Evolutionary conservation across 1,140 invertebrate genomes (phyloP), one percentile per base, ranked within the genome.

Genomic region (Ladona fulva): DNA sequence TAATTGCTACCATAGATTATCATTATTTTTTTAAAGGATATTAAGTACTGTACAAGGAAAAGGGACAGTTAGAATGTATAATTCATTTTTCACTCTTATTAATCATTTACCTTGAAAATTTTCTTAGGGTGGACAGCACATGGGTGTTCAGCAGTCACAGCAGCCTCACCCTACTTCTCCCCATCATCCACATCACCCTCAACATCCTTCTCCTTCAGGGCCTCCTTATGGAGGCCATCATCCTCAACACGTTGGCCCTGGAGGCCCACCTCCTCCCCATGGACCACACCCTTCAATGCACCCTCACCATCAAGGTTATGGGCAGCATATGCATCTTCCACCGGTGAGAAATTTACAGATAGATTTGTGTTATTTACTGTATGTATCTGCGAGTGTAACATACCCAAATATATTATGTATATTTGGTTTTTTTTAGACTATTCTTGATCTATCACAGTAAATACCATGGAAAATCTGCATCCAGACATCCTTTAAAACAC

Each of bases 251-350:
- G 52, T 66, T 6, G 52, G 52, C n/a, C 3, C 52, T 66, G 52
- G 52, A 66, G 52, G 52, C n/a, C 52, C 52, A 66, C 52, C 52
- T 66, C 52, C 52, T 6, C 52, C 52, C 5, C 52, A 66, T 66
- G 52, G 52, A 19, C 52, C 52, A 16, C 74, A 25, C 74, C 74
- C 74, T 42, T 42, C 24, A 16, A 75, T 75, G 74, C 74, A 75
- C n/a, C 52, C 52, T 12, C 76, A 77, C 7, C 24, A 25, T 24
- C 25, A 37, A 59, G 25, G 22, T n/a, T 42, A 77, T 77, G 44
- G 25, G 12, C 42, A 42, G 12, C 76, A 77, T 16, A 44, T 77
- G 29, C 76, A 29, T 73, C 76, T 25, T 24, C 76, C 59, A 42
- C 29, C 37, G 14, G 52, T 66, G 14, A 66, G 52, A 8, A 37